These are phyloP conservation scores for Crocallis elinguaria DNA, from an alignment of 2,888 invertebrate genomes.

Conservation along the genomic window DNA sequence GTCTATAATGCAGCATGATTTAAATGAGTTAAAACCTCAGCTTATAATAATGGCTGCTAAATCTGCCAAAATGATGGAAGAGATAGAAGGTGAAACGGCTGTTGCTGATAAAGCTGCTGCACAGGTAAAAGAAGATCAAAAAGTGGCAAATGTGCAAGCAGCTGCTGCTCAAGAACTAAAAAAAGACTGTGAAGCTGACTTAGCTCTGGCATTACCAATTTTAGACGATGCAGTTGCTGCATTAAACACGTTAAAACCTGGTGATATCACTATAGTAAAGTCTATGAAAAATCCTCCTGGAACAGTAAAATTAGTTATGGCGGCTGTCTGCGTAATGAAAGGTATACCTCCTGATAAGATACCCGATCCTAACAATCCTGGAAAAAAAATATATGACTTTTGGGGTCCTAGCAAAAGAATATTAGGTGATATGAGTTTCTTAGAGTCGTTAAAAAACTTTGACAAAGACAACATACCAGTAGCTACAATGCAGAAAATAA, in stretches of 20 bases:
- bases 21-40: constrained; percentile 90
- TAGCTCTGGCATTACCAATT: constrained; percentile 94
- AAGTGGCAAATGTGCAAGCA: constrained; percentile 94
- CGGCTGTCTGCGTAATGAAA: constrained; percentile 95
- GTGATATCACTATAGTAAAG: constrained; percentile 93
- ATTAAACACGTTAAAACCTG: constrained; percentile 93
- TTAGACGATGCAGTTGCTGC: constrained; percentile 90
- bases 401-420: constrained; percentile 94
- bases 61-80: constrained; percentile 90
- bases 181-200: constrained; percentile 95
- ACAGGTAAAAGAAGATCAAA: constrained; percentile 93
- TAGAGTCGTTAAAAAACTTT: constrained; percentile 90
- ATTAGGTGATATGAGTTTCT: constrained; percentile 92
- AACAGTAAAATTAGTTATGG: constrained; percentile 93
- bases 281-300: constrained; percentile 95
- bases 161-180: constrained; percentile 93
- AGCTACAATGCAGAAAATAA: constrained; percentile 89
- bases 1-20: constrained; percentile 89
- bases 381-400: constrained; percentile 89
- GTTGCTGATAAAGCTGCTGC: constrained; percentile 92
- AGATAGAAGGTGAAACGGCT: constrained; percentile 90
- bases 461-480: constrained; percentile 93
- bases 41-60: constrained; percentile 89
- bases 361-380: constrained; percentile 88
- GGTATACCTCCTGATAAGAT: constrained; percentile 91